Evolutionary conservation across 2,888 invertebrate genomes (phyloP).

Genomic region (Cinara cedri): DNA sequence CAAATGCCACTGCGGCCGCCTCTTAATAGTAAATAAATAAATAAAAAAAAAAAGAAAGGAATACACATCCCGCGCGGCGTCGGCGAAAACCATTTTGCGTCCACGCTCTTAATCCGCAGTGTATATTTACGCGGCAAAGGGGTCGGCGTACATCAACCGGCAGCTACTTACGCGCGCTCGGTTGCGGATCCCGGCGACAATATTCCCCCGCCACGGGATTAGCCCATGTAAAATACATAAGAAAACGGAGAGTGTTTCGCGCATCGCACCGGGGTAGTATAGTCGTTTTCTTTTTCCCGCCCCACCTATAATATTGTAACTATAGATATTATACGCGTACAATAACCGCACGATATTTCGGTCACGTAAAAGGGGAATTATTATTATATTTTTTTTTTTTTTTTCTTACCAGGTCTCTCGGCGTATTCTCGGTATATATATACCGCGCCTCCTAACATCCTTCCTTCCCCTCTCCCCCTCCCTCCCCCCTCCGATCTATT

Average conservation of each 20-base stretch:
- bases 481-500: slow-evolving; percentile 22
- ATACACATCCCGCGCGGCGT: not conserved
- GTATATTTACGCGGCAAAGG: too few relatives aligned
- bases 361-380: slow-evolving; percentile 56
- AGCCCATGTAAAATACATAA: slow-evolving; percentile 55
- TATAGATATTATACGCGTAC: too few relatives aligned
- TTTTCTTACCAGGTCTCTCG: slow-evolving; percentile 26
- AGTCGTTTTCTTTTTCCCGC: not conserved
- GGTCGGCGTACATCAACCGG: too few relatives aligned
- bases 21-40: slow-evolving; percentile 40
- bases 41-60: not conserved
- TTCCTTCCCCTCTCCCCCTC: not conserved
- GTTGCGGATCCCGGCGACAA: slow-evolving; percentile 28
- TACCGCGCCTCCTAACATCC: not conserved
- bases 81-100: slow-evolving; percentile 37
- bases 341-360: slow-evolving; percentile 17
- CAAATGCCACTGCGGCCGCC: too few relatives aligned
- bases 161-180: too few relatives aligned
- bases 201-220: slow-evolving; percentile 54
- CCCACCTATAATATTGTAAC: not conserved
- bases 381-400: slow-evolving; percentile 13
- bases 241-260: slow-evolving; percentile 37
- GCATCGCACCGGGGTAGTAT: too few relatives aligned
- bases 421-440: slow-evolving; percentile 10
- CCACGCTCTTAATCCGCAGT: too few relatives aligned